phyloP scores from a whole-genome alignment of 1,140 invertebrate genomes.

The Sinonovacula constricta region DNA sequence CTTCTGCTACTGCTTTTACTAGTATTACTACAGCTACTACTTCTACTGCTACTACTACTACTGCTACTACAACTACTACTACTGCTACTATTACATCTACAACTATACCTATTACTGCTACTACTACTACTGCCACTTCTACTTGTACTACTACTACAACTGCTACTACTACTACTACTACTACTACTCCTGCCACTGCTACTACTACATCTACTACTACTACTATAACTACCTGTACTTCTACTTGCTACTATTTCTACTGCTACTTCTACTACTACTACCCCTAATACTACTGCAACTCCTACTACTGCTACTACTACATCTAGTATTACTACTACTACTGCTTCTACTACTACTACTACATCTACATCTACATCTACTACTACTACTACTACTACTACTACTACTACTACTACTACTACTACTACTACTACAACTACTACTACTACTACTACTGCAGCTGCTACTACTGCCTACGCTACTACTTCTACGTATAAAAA shows the following conservation, averaged over 20 bases:
- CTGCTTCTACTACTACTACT: too few relatives aligned
- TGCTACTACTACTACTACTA: constrained; percentile 55
- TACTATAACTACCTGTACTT: constrained; percentile 45
- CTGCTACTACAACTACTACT: constrained; percentile 7
- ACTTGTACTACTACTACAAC: constrained; percentile 60
- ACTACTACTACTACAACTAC: constrained; percentile 42
- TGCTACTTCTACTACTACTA: too few relatives aligned
- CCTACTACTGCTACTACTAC: too few relatives aligned
- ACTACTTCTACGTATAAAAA: too few relatives aligned
- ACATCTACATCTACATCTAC: constrained; percentile 9
- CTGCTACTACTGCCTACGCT: too few relatives aligned
- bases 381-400: constrained; percentile 10
- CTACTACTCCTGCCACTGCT: constrained; percentile 53
- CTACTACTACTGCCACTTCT: constrained; percentile 52
- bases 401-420: constrained; percentile 33
- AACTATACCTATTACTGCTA: not conserved
- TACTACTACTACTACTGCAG: constrained; percentile 31
- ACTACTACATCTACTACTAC: constrained; percentile 48
- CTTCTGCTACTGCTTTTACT: too few relatives aligned
- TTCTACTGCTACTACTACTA: constrained; percentile 22
- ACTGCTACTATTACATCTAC: not conserved
- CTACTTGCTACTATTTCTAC: too few relatives aligned
- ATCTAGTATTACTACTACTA: too few relatives aligned
- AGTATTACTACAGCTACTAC: constrained; percentile 6
- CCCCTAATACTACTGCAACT: too few relatives aligned